Evolutionary conservation across 2,113 vertebrate species (phyloP), one percentile per base, ranked within the genome.

Genomic region (Ochotona princeps): DNA sequence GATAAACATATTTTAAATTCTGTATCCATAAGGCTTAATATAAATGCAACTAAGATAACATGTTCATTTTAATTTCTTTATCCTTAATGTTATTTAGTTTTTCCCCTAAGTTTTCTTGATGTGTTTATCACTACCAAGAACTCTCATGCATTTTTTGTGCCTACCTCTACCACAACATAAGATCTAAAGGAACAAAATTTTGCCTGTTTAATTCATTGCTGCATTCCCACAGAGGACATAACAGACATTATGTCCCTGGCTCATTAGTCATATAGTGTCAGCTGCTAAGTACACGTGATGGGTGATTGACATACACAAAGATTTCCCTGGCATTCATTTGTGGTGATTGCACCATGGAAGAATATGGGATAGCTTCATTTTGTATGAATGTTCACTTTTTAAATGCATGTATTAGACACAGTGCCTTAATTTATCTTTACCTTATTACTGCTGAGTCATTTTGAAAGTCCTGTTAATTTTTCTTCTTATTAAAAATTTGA

Each of bases 401-500:
- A 60, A 93, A 78, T 67, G 51, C 30, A 81, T 60, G 3, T 51
- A 66, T 44, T 81, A 83, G 18, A 70, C 7, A 70, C 1, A 89
- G 35, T 32, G 78, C 60, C 78, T 60, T 75, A 88, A 92, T 93
- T 94, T 92, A 61, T 72, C 21, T 65, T 91, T 84, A 92, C 73
- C 65, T 84, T 96, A 91, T 82, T 17, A 87, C 57, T 26, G 38
- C 89, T 74, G 38, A 38, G 44, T 76, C 57, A 84, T 81, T 91
- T 57, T 66, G 38, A 6, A 94, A 87, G 7, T 83, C 83, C 20
- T 38, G 81, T 96, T 94, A 73, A 70, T 78, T 89, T 92, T 95
- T 88, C 81, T 94, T 75, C 63, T 49, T n/a, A 91, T 73, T 87
- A 30, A 79, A 83, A 79, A 83, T 74, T 26, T 87, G 21, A 90